Evolutionary conservation across 1,140 invertebrate species (phyloP).

Genomic region (Amyelois transitella): DNA sequence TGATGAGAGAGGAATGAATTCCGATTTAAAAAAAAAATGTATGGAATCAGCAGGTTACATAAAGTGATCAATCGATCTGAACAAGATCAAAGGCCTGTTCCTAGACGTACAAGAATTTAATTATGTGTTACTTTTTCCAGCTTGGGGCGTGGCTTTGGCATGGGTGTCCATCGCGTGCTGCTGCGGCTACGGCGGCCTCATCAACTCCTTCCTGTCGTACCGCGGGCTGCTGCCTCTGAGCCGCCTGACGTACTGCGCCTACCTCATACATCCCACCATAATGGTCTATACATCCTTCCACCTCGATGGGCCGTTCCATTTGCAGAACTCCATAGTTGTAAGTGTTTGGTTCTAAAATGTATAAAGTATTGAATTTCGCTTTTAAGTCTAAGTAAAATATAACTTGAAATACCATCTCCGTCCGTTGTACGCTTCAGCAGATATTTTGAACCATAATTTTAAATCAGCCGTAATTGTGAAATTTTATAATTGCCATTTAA

Average conservation of each 20-base stretch:
- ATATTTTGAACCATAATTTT: too few relatives aligned
- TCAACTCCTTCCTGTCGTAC: slow-evolving; percentile 86
- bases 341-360: slow-evolving; percentile 25
- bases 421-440: too few relatives aligned
- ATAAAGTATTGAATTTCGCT: background rate
- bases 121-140: slow-evolving; percentile 53
- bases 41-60: too few relatives aligned
- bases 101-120: too few relatives aligned
- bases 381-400: too few relatives aligned
- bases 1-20: too few relatives aligned
- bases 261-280: slow-evolving; percentile 90
- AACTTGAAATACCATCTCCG: too few relatives aligned
- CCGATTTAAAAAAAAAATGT: too few relatives aligned
- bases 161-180: slow-evolving; percentile 90
- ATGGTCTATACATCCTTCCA: slow-evolving; percentile 85
- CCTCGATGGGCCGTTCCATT: slow-evolving; percentile 84
- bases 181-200: slow-evolving; percentile 82
- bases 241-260: slow-evolving; percentile 92
- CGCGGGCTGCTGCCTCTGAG: slow-evolving; percentile 88
- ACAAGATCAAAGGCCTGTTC: too few relatives aligned
- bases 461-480: too few relatives aligned
- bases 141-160: slow-evolving; percentile 83
- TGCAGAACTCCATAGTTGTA: slow-evolving; percentile 83
- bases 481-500: too few relatives aligned
- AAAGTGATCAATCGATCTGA: too few relatives aligned